Evolutionary conservation across 37 sponge, comb jelly and placozoan genomes (phyloP).

Genomic region (Oscarella lobularis): DNA sequence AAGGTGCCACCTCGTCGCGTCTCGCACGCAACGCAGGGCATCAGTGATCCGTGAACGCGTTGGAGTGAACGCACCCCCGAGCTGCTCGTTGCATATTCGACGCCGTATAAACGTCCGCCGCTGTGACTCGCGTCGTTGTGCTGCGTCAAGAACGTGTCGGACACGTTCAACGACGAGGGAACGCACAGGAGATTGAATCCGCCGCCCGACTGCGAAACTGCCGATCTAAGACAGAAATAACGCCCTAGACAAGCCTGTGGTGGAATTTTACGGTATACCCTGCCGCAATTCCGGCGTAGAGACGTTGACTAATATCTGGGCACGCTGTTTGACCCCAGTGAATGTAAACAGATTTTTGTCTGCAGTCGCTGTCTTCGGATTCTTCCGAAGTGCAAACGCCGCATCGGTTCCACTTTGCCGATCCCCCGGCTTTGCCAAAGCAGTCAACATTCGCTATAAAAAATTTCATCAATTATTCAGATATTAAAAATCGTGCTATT

Average conservation of each 20-base stretch:
- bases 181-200: not conserved
- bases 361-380: not conserved
- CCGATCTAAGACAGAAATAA: not conserved
- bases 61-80: not conserved
- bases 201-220: not conserved
- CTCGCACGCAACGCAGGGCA: not conserved
- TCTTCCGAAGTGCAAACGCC: not conserved
- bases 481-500: too few species aligned
- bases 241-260: not conserved
- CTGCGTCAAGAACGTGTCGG: not conserved
- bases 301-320: not conserved
- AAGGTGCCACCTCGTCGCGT: not conserved
- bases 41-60: not conserved
- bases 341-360: not conserved
- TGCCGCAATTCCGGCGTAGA: not conserved
- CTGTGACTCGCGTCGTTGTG: not conserved
- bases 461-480: too few species aligned
- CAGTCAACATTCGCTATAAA: not conserved
- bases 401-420: not conserved
- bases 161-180: not conserved
- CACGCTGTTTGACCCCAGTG: not conserved
- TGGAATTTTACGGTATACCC: not conserved
- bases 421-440: not conserved
- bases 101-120: not conserved
- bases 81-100: not conserved